Conservation (phyloP, 2,888 invertebrate species). For the Neoascia interrupta region DNA sequence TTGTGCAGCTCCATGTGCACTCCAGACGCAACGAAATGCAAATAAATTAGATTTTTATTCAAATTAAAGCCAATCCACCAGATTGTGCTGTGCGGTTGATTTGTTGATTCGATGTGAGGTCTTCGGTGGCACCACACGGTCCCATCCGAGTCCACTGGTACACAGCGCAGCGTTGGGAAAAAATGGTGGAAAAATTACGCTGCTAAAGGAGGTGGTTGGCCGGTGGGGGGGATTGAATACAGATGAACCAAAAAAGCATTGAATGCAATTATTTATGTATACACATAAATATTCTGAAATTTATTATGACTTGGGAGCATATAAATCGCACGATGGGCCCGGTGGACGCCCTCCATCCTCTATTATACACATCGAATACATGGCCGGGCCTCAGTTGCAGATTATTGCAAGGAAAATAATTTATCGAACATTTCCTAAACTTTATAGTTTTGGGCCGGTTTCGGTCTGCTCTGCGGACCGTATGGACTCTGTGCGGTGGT, state of each 20-base stretch:
- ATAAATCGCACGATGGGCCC: slow-evolving; percentile 56
- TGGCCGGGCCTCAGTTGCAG: slow-evolving; percentile 45
- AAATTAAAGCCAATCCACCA: slow-evolving; percentile 64
- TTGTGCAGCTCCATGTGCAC: slow-evolving; percentile 29
- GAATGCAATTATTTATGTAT: slow-evolving; percentile 66
- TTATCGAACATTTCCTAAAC: slow-evolving; percentile 67
- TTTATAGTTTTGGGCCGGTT: slow-evolving; percentile 59
- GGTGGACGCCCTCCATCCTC: slow-evolving; percentile 18
- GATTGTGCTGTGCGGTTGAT: slow-evolving; percentile 63
- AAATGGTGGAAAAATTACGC: slow-evolving; percentile 52
- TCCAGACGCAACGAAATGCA: slow-evolving; percentile 59
- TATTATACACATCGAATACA: not conserved
- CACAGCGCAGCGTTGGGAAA: slow-evolving; percentile 8
- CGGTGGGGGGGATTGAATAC: too few relatives aligned
- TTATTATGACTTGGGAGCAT: slow-evolving; percentile 66
- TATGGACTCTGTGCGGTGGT: not conserved
- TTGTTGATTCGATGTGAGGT: slow-evolving; percentile 62
- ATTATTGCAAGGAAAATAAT: slow-evolving; percentile 66
- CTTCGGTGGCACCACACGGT: slow-evolving; percentile 4
- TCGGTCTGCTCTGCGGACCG: slow-evolving; percentile 11
- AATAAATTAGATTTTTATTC: slow-evolving; percentile 69
- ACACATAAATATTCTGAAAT: slow-evolving; percentile 68
- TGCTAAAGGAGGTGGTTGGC: too few relatives aligned
- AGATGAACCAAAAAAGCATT: slow-evolving; percentile 58
- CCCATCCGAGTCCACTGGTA: slow-evolving; percentile 10